Percentiles rank a stretch among this genome's conserved stretches.
These are phyloP conservation scores for Pogonomyrmex barbatus DNA, from an alignment of 1,140 invertebrate genomes.

Conservation along the genomic window DNA sequence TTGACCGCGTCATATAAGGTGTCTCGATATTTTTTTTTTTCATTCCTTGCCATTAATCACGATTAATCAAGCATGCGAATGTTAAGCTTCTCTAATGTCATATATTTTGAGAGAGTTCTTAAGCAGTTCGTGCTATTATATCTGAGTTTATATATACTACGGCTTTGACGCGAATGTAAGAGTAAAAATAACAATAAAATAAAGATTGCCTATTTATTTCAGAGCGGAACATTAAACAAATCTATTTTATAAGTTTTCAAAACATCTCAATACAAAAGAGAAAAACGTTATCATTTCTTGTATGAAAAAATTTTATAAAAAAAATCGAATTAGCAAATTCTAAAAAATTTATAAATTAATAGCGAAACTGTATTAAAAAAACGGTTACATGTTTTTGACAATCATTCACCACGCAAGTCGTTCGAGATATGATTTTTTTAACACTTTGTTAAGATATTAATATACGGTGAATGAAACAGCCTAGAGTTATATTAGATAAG, in stretches of 20 bases:
- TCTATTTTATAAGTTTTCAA: not conserved
- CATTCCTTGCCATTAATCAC: conserved; percentile 18
- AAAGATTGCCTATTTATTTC: not conserved
- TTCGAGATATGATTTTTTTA: not conserved
- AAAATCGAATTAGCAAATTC: not conserved
- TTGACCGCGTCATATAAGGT: conserved; percentile 46
- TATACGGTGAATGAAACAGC: not conserved
- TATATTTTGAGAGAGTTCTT: conserved; percentile 8
- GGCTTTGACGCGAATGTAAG: not conserved
- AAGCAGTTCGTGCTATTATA: not conserved
- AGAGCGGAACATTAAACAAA: too few relatives aligned
- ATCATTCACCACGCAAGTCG: not conserved
- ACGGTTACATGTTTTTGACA: not conserved
- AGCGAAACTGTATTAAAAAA: not conserved
- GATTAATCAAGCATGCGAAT: conserved; percentile 14
- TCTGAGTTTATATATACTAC: not conserved
- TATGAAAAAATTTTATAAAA: not conserved
- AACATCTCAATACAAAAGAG: not conserved
- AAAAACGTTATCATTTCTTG: not conserved
- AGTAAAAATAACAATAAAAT: not conserved
- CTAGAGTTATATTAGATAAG: conserved; percentile 10
- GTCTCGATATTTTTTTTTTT: conserved; percentile 42
- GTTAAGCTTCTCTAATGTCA: conserved; percentile 31
- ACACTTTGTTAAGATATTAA: conserved; percentile 7
- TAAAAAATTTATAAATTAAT: not conserved